A percentile compares a stretch with the other conserved stretches of the same genome.
These are phyloP conservation scores for Drosophila melanica DNA, from an alignment of 1,140 invertebrate genomes.

Conservation along the genomic window DNA sequence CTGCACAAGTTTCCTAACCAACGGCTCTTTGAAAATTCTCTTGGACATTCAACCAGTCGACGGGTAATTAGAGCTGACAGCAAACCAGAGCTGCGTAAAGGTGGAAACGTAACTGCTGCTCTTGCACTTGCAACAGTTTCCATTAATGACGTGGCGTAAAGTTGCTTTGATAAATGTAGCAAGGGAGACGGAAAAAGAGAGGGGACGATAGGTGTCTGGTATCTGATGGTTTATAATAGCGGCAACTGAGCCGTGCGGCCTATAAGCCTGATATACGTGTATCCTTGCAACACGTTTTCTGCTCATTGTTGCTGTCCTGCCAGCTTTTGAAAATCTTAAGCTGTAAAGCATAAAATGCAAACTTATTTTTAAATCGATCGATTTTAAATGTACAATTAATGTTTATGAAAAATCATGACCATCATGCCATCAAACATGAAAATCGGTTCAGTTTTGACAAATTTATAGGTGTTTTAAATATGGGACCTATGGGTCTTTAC, in stretches of 20 bases:
- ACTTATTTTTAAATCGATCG: no score
- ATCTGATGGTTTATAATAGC: slow-evolving; percentile 18
- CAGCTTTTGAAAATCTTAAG: slow-evolving; percentile 14
- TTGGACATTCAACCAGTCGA: slow-evolving; percentile 54
- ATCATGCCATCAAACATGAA: no score
- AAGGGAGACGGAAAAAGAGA: background rate
- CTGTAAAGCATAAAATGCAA: slow-evolving; percentile 37
- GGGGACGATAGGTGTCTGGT: slow-evolving; percentile 1
- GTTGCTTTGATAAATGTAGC: slow-evolving; percentile 41
- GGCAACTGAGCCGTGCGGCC: slow-evolving; percentile 27
- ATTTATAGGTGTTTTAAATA: no score
- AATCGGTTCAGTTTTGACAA: no score
- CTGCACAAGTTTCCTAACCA: background rate
- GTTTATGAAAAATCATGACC: no score
- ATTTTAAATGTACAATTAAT: no score
- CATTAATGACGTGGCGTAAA: slow-evolving; percentile 66
- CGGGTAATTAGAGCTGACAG: slow-evolving; percentile 67
- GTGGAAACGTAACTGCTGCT: slow-evolving; percentile 1
- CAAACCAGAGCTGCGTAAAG: slow-evolving; percentile 19
- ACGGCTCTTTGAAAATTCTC: slow-evolving; percentile 58
- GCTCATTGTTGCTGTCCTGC: background rate
- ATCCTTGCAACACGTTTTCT: slow-evolving; percentile 28
- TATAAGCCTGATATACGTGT: slow-evolving; percentile 10
- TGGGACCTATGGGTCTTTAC: no score
- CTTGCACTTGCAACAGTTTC: slow-evolving; percentile 41